These are phyloP conservation scores for Spheniscus humboldti DNA, from an alignment of 2,797 vertebrate genomes.

Conservation along the genomic window DNA sequence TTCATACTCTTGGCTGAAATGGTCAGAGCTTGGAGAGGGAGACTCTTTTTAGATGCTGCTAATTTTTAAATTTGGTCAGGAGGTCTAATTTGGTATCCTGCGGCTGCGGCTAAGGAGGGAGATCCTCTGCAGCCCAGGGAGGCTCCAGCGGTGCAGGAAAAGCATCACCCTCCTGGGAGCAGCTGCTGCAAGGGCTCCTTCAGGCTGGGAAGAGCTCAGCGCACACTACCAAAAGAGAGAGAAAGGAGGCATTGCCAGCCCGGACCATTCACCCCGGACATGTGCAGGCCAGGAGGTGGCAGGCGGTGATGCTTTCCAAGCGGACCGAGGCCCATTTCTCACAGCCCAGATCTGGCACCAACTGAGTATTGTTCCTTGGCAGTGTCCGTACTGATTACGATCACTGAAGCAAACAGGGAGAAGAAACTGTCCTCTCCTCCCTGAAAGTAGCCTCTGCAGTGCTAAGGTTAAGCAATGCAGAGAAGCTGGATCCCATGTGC, in stretches of 20 bases:
- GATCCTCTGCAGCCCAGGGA: not conserved
- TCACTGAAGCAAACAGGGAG: not conserved
- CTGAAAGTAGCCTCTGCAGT: not conserved
- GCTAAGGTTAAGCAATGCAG: not conserved
- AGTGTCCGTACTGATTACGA: not conserved
- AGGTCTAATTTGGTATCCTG: not conserved
- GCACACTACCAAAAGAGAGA: not conserved
- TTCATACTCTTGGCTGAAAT: not conserved
- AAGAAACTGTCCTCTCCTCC: not conserved
- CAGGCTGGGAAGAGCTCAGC: not conserved
- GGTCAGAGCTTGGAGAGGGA: not conserved
- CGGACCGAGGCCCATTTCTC: not conserved
- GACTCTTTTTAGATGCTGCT: not conserved
- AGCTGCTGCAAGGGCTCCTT: not conserved
- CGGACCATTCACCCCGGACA: not conserved
- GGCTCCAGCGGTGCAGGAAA: fast-evolving
- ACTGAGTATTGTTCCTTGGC: not conserved
- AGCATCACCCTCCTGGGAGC: fast-evolving
- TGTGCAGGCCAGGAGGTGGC: not conserved
- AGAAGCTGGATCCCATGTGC: not conserved
- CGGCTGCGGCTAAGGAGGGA: not conserved
- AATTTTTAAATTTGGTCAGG: not conserved
- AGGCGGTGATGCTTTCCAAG: not conserved
- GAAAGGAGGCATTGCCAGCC: not conserved
- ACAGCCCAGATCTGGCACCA: not conserved